phyloP scores from a whole-genome alignment of 2,888 invertebrate genomes.

The Agriotes lineatus region DNA sequence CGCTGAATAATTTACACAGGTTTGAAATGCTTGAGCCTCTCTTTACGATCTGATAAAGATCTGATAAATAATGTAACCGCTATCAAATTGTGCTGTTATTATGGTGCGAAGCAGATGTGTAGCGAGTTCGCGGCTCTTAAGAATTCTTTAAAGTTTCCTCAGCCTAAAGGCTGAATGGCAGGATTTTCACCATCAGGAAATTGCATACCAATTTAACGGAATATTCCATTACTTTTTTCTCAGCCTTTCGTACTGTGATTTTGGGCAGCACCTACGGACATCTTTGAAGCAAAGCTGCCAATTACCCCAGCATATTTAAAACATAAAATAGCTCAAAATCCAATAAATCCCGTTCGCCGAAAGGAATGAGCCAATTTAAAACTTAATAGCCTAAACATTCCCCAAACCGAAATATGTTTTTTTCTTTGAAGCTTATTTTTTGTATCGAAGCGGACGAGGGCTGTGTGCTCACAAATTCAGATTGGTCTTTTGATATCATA shows the following conservation, averaged over 20 bases:
- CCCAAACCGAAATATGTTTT: constrained; percentile 36
- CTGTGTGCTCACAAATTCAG: constrained; percentile 45
- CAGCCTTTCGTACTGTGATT: not conserved
- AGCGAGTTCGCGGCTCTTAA: too few relatives aligned
- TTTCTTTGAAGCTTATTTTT: constrained; percentile 48
- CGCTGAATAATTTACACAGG: too few relatives aligned
- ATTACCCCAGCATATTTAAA: constrained; percentile 17
- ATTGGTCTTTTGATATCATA: constrained; percentile 48
- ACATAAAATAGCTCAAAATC: constrained; percentile 17
- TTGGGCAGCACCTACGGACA: not conserved
- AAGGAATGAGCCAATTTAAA: constrained; percentile 46
- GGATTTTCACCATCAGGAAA: too few relatives aligned
- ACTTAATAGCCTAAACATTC: constrained; percentile 47
- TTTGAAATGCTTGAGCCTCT: too few relatives aligned
- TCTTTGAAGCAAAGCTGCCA: constrained; percentile 23
- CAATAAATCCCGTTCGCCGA: constrained; percentile 19
- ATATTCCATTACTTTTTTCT: too few relatives aligned
- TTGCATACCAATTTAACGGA: too few relatives aligned
- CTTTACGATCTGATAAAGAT: too few relatives aligned
- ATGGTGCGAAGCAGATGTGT: too few relatives aligned
- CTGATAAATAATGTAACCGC: not conserved
- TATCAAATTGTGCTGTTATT: not conserved
- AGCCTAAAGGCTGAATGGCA: too few relatives aligned
- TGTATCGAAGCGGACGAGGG: constrained; percentile 38
- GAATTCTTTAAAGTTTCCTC: too few relatives aligned